Evolutionary conservation across 2,797 vertebrate species (phyloP), one percentile per base, ranked within the genome.

Genomic region (Mastacembelus armatus): DNA sequence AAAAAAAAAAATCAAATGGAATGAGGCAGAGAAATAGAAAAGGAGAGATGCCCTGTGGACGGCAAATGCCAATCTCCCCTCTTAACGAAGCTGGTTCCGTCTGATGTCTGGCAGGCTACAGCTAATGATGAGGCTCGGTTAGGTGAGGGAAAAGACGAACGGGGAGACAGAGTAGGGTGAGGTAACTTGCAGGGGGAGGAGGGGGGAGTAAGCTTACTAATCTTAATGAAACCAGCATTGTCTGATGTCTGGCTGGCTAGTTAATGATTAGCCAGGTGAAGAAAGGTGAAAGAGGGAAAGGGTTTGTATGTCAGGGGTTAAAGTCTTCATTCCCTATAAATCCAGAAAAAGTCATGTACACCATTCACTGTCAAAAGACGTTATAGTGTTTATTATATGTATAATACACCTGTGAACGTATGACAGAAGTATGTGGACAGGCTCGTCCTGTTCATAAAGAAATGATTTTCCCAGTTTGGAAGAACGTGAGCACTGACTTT

Each of bases 61-160:
- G 61, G 78, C 51, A 19, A 76, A 87, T 50, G 47, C 78, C 72
- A 78, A 81, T 83, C 60, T 74, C 50, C 60, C 4, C 36, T 51
- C 62, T 58, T 88, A 88, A 88, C 71, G 77, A 89, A 78, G 77
- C 48, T 3, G 14, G n/a, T 11, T 39, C 45, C 30, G 69, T 85
- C 56, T 85, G 84, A 88, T 80, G 84, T 83, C 75, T 60, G 66
- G 57, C 49, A 35, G 67, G 66, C 64, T 69, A 5, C 55, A 3
- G 75, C 81, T 89, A 89, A 90, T 84, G 83, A 89, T 83, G 66
- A 76, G 66, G 55, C 62, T 84, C 67, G 38, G 71, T 78, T 76
- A 77, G 78, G 77, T 61, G 73, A 50, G 45, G 36, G 44, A 54
- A 40, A 42, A 60, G 70, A 47, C 24, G 26, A 47, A 16, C 63